phyloP scores from a whole-genome alignment of 37 sponge, comb jelly and placozoan species.

The Aplysina aerophoba region DNA sequence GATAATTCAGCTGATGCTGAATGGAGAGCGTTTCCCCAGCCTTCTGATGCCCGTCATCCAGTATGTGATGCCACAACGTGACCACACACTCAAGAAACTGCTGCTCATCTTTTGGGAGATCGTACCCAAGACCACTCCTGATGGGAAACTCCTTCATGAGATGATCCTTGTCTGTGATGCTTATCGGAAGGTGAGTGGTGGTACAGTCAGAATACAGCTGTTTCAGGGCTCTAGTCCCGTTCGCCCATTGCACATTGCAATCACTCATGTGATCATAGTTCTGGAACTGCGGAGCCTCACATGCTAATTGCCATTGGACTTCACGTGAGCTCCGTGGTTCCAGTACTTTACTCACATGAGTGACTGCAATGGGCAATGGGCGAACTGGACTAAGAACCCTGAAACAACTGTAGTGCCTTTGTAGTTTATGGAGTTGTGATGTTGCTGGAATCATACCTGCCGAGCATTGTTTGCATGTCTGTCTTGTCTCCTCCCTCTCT shows the following conservation, averaged over 20 bases:
- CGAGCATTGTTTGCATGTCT: too few species aligned
- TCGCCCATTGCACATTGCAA: too few species aligned
- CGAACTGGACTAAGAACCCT: too few species aligned
- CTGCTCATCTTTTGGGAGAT: constrained; percentile 97
- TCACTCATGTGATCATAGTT: too few species aligned
- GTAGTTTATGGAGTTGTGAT: too few species aligned
- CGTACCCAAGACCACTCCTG: constrained; percentile 92
- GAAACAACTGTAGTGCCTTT: too few species aligned
- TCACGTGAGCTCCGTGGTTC: background rate
- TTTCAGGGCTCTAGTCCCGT: background rate
- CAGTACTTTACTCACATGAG: background rate
- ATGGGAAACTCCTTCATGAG: constrained; percentile 98
- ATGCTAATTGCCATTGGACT: too few species aligned
- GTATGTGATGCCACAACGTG: constrained; percentile 88
- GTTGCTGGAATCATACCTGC: too few species aligned
- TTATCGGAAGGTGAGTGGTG: constrained; percentile 82
- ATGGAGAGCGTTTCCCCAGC: constrained; percentile 92
- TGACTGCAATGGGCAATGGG: too few species aligned
- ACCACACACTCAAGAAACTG: constrained; percentile 97
- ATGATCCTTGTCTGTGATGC: constrained; percentile 99
- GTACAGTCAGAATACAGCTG: background rate
- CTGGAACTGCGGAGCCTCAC: too few species aligned
- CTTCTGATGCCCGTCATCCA: constrained; percentile 96
- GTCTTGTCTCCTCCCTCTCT: background rate
- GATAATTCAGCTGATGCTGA: constrained; percentile 91